Evolutionary conservation across 2,888 invertebrate genomes (phyloP), one percentile per base, ranked within the genome.

Genomic region (Lissocephala sabroskyi): DNA sequence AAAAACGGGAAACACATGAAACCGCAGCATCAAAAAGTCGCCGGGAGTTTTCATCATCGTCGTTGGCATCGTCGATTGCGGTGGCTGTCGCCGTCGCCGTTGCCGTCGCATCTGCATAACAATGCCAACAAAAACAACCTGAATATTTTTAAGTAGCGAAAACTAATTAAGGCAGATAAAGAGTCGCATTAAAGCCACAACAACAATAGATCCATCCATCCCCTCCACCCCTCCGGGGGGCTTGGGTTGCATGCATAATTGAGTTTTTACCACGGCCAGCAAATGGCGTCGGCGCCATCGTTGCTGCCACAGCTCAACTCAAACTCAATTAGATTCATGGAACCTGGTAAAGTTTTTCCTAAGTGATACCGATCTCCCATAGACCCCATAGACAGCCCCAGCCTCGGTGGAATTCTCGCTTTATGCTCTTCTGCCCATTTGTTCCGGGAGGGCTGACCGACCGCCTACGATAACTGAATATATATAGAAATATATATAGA

Each of bases 81-180:
- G n/a, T 32, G 10, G 35, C 4, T 35, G 35, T 17, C 4, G 35
- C 14, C 35, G 2, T 35, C 17, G 11, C 16, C 14, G 3, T 35
- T 35, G 3, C 13, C 10, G 10, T 2, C 11, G 6, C 67, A 68
- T 77, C 71, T 65, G 63, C 75, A 70, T 70, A 53, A 70, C 78
- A 70, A 70, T 77, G 59, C 59, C 52, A 45, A 32, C 26, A 28
- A 14, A 11, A 35, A 35, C 13, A 35, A 14, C 32, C 1, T 9
- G 4, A 32, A 1, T 11, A 26, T 59, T 73, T 76, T 76, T 62
- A 76, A 71, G 65, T 64, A 65, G 76, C 65, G 65, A 74, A 76
- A 79, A 79, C 70, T 79, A 75, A 79, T 75, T 75, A 75, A 79
- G 70, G 75, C 74, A 78, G 62, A 77, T 75, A 77, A 75, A 75